Base-by-base conservation (phyloP, 2,797 vertebrate species). In the Echiichthys vipera region DNA sequence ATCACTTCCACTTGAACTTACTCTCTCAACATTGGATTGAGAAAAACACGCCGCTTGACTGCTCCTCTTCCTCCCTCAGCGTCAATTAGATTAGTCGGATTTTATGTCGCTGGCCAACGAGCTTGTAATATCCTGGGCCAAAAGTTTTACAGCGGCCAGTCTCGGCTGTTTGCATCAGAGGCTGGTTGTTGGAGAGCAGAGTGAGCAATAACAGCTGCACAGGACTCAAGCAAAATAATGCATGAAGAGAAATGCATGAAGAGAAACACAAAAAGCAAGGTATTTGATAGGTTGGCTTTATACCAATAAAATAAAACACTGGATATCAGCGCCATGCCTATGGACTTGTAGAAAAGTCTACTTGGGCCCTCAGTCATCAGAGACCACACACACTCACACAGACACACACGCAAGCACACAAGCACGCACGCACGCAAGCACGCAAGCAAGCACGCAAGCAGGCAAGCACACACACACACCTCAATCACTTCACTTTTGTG, bases 51-150 rank as follows among this genome's bases (percentile, higher is more conserved):
- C 39, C 0, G 7, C 61, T 61, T 37, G 30, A 32, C 49, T 27
- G 34, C 34, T 74, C 42, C 15, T 70, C 75, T 64, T 75, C 32
- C 43, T 74, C 24, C 40, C 27, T 67, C 24, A 36, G 66, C 3
- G 25, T 75, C 71, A 61, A 65, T 83, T 84, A 24, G 40, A 77
- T 84, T 65, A 61, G 78, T 88, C 77, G 85, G 58, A 73, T 82
- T 64, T 85, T 36, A 89, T 77, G 71, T 68, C 4, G 20, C 62
- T 45, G 73, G 63, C 73, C 74, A 71, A 71, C 32, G 29, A 83
- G 82, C 70, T 62, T 47, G 53, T 80, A 72, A 84, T 69, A 76
- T 77, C 42, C 50, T 2, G 3, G 61, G 68, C 62, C 70, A 78
- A 67, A 55, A 25, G 49, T 78, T 84, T 80, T 83, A 75, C 39